Percentiles rank a stretch among this genome's conserved stretches.
These are phyloP conservation scores for Acleris laterana DNA, from an alignment of 2,888 invertebrate genomes.

Conservation along the genomic window DNA sequence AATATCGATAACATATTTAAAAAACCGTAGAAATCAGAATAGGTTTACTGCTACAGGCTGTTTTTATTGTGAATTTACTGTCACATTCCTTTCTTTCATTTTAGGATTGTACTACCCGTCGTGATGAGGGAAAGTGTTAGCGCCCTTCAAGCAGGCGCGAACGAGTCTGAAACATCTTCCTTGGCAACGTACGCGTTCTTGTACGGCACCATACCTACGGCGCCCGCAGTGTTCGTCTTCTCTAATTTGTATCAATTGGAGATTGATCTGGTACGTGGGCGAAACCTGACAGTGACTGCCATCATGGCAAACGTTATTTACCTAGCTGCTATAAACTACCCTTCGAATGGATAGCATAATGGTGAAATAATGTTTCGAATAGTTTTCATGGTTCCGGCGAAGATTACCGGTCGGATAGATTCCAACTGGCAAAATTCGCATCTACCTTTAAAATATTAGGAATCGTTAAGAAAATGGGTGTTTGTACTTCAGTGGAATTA, in stretches of 20 bases:
- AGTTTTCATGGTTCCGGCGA: too few species aligned
- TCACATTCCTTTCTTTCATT: slow-evolving; percentile 42
- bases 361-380: too few species aligned
- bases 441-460: too few species aligned
- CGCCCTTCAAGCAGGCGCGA: slow-evolving; percentile 87
- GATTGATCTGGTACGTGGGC: slow-evolving; percentile 89
- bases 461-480: too few species aligned
- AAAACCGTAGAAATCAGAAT: too few species aligned
- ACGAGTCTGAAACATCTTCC: slow-evolving; percentile 90
- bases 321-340: too few species aligned
- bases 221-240: slow-evolving; percentile 98
- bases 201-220: slow-evolving; percentile 97
- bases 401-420: too few species aligned
- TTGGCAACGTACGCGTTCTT: slow-evolving; percentile 96
- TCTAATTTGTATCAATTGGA: slow-evolving; percentile 94
- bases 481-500: too few species aligned
- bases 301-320: background rate
- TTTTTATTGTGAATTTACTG: background rate
- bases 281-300: background rate
- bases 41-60: too few species aligned
- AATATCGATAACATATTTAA: too few species aligned
- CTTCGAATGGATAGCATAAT: too few species aligned
- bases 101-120: slow-evolving; percentile 91
- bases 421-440: too few species aligned
- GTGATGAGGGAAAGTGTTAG: slow-evolving; percentile 94